These are phyloP conservation scores for Synergus laeviventris DNA, from an alignment of 2,888 invertebrate genomes.

Conservation along the genomic window DNA sequence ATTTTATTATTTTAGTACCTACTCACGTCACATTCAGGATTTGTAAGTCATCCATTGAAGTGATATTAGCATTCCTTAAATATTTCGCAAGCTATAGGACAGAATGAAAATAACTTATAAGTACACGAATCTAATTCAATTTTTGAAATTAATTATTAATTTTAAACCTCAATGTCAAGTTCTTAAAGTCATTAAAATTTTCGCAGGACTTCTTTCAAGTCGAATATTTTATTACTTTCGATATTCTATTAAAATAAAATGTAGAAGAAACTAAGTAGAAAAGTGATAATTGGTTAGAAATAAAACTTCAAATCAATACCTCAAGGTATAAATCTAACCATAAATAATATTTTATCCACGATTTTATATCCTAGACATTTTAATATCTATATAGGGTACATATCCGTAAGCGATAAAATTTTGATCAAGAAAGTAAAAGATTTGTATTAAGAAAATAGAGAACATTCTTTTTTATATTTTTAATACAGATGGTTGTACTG, in stretches of 20 bases:
- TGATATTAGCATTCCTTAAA: constrained; percentile 82
- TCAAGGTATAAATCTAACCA: not conserved
- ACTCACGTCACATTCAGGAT: constrained; percentile 84
- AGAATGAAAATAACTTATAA: constrained; percentile 44
- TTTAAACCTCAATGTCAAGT: not conserved
- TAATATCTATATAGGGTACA: not conserved
- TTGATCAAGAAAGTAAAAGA: not conserved
- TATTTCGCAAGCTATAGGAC: constrained; percentile 81
- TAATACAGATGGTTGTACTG: too few relatives aligned
- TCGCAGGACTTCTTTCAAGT: too few relatives aligned
- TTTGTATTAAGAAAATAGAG: not conserved
- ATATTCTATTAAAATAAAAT: too few relatives aligned
- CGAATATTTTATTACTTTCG: not conserved
- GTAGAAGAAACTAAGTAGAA: not conserved
- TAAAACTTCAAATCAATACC: constrained; percentile 1
- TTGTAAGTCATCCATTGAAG: constrained; percentile 81
- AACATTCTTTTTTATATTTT: not conserved
- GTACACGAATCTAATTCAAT: constrained; percentile 10
- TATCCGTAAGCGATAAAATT: not conserved
- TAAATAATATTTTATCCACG: constrained; percentile 17
- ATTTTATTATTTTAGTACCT: constrained; percentile 50
- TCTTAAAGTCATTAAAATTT: not conserved
- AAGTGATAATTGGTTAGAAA: not conserved
- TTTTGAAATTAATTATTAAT: not conserved
- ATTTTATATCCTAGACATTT: not conserved